A percentile compares a stretch with the other conserved stretches of the same genome.
Conservation (phyloP, 2,797 vertebrate genomes). For the Pogoniulus pusillus region DNA sequence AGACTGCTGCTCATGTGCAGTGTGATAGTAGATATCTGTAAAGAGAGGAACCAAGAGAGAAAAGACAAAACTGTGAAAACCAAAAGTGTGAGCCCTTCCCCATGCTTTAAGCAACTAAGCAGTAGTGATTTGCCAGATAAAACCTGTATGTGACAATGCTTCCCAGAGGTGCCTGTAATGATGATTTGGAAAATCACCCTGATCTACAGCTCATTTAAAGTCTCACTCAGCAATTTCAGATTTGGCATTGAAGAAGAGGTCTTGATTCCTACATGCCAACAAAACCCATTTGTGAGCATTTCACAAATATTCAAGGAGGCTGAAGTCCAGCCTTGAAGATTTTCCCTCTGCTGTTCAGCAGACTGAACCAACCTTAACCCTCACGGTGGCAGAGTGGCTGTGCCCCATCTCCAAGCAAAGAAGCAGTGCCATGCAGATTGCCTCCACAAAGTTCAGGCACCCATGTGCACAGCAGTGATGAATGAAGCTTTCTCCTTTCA, state of each 20-base stretch:
- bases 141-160: neutral
- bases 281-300: neutral
- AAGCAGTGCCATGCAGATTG: neutral
- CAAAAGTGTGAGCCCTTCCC: neutral
- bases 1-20: neutral
- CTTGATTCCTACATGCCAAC: neutral
- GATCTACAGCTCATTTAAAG: neutral
- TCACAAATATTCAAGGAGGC: neutral
- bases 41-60: neutral
- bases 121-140: neutral
- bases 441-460: neutral
- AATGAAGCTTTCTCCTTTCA: neutral
- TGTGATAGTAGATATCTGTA: neutral
- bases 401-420: neutral
- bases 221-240: neutral
- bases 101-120: neutral
- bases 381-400: rapidly evolving
- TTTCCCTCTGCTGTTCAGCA: neutral
- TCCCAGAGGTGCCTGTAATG: neutral
- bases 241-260: neutral
- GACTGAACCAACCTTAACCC: neutral
- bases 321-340: neutral
- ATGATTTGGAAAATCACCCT: neutral
- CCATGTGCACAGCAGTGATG: neutral
- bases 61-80: neutral